Evolutionary conservation across 2,888 invertebrate genomes (phyloP), one percentile per base, ranked within the genome.

Genomic region (Amphipyra tragopoginis): DNA sequence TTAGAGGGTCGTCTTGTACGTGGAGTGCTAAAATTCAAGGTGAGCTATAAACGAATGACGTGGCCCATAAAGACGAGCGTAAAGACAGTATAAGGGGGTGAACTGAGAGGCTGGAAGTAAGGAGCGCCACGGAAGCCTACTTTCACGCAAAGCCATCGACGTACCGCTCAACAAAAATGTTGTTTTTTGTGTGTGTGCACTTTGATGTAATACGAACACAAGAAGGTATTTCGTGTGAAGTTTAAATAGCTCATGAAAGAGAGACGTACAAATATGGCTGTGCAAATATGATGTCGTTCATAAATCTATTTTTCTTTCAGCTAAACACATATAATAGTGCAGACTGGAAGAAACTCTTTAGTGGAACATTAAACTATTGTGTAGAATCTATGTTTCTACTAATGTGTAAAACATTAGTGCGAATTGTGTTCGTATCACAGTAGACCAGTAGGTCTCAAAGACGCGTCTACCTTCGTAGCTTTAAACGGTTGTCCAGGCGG

Each of bases 401-500:
- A 57, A 39, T 65, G 53, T 65, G 56, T 59, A 38, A 50, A 57
- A 58, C 29, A 42, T 68, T 57, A 64, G 78, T 81, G 81, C 77
- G 68, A 38, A 73, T 74, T 89, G 91, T 90, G 90, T 91, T 90
- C 90, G 88, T 86, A 90, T 90, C 83, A 90, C 87, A 83, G 63
- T 60, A 74, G 73, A 71, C 74, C 77, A 50, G n/a, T 53, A 61
- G 56, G 14, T 51, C 69, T 58, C 77, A 77, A 75, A 49, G 71
- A 77, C 80, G 73, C 63, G 77, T 82, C 90, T 92, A 93, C 93
- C 93, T 93, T 90, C 55, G 84, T 83, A 52, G 84, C 45, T 86
- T 87, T 92, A 89, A 76, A 82, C 84, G 86, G 88, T 79, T 86
- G 90, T 67, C 90, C 91, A 60, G 94, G 94, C 21, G 93, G 93